Base-by-base conservation (phyloP, 2,113 vertebrate genomes). In the Oncorhynchus keta region DNA sequence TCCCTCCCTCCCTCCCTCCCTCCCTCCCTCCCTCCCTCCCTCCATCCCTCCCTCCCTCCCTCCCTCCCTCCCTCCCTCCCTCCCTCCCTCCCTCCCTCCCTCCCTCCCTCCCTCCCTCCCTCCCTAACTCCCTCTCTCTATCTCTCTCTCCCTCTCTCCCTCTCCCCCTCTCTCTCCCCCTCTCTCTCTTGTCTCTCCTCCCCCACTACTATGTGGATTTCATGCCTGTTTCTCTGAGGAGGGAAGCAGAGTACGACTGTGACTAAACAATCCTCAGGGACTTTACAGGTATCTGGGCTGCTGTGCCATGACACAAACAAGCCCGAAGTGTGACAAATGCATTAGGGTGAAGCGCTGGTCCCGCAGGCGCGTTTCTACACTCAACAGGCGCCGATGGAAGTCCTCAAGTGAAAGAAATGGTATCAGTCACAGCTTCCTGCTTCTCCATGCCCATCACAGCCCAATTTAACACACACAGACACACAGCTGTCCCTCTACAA, bases 251-350 rank as follows among this genome's bases (percentile, higher is more conserved):
- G 57, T 69, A 79, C 81, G 80, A 68, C 81, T 82, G 86, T 88
- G 85, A 84, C 81, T 82, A 85, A 86, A 84, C 81, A 86, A 79
- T 77, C 85, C 86, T 84, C 77, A 82, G 88, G 81, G 83, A 84
- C 74, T 68, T 79, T 65, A 79, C 84, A 88, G 88, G 86, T 88
- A 89, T 82, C 83, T 67, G 66, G 79, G 84, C 83, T 75, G 39
- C 39, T 45, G 8, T 73, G 74, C 73, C 75, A 85, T 89, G 86
- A 87, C 82, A 82, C 78, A 83, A 68, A 57, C 80, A 7, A 76
- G 76, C 80, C 84, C 62, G 9, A 35, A 77, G 89, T 93, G 90
- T 94, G 94, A 94, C 94, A 89, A 94, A 95, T 95, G 92, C 87
- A 93, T 95, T 95, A 88, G 88, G 93, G 83, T 85, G 84, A 80